Conservation (phyloP, 1,140 invertebrate species). For the Steinernema khuongi region DNA sequence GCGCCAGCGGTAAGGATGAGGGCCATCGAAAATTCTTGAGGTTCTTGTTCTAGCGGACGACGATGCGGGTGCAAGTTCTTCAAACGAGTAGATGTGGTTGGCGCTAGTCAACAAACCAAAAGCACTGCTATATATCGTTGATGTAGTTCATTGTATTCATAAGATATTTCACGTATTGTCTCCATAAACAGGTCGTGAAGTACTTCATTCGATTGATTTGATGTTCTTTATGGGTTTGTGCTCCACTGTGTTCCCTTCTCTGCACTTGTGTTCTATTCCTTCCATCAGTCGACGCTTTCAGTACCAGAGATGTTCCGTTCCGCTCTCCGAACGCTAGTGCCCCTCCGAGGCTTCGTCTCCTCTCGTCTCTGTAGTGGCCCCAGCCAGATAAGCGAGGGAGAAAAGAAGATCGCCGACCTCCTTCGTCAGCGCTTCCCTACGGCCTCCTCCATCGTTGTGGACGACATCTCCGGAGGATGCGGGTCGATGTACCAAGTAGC, state of each 20-base stretch:
- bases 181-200: neutral
- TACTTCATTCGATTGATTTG: too few species aligned
- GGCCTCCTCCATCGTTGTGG: neutral
- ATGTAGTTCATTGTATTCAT: neutral
- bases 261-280: too few species aligned
- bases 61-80: slow-evolving; percentile 8
- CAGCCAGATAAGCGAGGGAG: neutral
- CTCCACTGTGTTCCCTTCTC: too few species aligned
- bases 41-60: neutral
- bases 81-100: neutral
- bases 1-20: neutral
- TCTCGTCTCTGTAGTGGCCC: neutral
- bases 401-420: neutral
- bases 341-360: neutral
- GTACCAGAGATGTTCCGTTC: neutral
- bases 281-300: neutral
- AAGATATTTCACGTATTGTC: neutral
- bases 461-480: slow-evolving; percentile 28
- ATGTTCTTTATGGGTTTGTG: neutral
- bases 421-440: neutral
- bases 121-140: too few species aligned
- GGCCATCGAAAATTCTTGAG: neutral
- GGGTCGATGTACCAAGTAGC: slow-evolving; percentile 40
- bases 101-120: too few species aligned
- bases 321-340: neutral